Conservation (phyloP, 2,888 invertebrate genomes). For the Drosophila demipolita region DNA sequence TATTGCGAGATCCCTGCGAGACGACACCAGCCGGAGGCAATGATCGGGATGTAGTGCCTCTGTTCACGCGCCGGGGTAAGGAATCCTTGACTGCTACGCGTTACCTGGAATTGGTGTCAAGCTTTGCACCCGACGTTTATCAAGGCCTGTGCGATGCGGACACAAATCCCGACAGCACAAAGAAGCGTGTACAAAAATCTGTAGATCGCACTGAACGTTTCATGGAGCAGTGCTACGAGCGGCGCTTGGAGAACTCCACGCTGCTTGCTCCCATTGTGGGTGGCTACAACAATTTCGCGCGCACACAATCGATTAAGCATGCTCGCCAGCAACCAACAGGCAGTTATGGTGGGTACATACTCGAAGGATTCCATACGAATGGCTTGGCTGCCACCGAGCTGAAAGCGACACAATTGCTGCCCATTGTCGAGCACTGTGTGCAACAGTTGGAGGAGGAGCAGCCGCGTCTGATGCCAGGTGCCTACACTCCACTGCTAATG, state of each 20-base stretch:
- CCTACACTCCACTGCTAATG: constrained; percentile 91
- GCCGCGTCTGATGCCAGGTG: constrained; percentile 90
- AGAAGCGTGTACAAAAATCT: constrained; percentile 90
- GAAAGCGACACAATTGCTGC: constrained; percentile 86
- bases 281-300: constrained; percentile 88
- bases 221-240: constrained; percentile 89
- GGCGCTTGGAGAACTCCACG: constrained; percentile 86
- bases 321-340: constrained; percentile 85
- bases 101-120: constrained; percentile 92
- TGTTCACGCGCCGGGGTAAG: constrained; percentile 93
- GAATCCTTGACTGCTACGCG: constrained; percentile 87
- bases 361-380: constrained; percentile 93
- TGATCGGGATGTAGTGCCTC: constrained; percentile 89
- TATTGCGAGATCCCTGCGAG: constrained; percentile 88
- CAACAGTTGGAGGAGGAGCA: constrained; percentile 85
- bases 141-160: constrained; percentile 91
- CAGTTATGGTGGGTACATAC: constrained; percentile 89
- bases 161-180: constrained; percentile 86
- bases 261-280: constrained; percentile 87
- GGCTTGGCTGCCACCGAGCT: constrained; percentile 87
- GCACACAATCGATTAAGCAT: constrained; percentile 88
- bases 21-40: constrained; percentile 90
- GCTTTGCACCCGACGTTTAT: constrained; percentile 92
- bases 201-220: constrained; percentile 89
- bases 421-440: constrained; percentile 88